These are phyloP conservation scores for Proisotoma minuta DNA, from an alignment of 2,888 invertebrate species.

Conservation along the genomic window DNA sequence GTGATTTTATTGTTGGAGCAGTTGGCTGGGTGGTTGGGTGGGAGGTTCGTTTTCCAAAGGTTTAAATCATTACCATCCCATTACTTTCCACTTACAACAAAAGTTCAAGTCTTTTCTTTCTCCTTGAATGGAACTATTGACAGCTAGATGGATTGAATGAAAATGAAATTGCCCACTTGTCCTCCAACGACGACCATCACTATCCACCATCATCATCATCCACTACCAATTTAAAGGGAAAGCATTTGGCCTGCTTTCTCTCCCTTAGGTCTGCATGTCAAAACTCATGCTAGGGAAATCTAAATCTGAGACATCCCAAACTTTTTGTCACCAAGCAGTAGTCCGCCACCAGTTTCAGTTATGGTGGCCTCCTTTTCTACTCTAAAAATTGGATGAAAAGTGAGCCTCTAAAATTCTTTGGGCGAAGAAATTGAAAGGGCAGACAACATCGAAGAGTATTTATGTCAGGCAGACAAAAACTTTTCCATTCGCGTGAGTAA, in stretches of 20 bases:
- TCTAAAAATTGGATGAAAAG: background rate
- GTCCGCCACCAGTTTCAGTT: background rate
- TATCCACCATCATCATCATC: background rate
- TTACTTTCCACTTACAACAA: conserved; percentile 10
- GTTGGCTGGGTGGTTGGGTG: too few relatives aligned
- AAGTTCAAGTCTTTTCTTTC: conserved; percentile 1
- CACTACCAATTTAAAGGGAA: too few relatives aligned
- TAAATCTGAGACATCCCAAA: background rate
- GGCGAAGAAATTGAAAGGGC: background rate
- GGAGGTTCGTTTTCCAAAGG: conserved; percentile 3
- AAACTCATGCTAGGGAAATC: too few relatives aligned
- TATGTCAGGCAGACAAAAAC: conserved; percentile 13
- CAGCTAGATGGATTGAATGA: background rate
- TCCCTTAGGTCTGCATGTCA: too few relatives aligned
- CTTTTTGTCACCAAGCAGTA: background rate
- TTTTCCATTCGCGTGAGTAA: conserved; percentile 10
- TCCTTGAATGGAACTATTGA: conserved; percentile 5
- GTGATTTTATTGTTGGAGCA: too few relatives aligned
- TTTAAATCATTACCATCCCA: conserved; percentile 14
- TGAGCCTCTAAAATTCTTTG: background rate
- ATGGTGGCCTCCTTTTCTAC: background rate
- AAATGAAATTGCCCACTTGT: conserved; percentile 11
- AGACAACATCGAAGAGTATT: background rate
- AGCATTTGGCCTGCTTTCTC: too few relatives aligned
- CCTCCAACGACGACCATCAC: background rate